phyloP scores from a whole-genome alignment of 2,797 vertebrate genomes.

The Ctenosaura bakeri region DNA sequence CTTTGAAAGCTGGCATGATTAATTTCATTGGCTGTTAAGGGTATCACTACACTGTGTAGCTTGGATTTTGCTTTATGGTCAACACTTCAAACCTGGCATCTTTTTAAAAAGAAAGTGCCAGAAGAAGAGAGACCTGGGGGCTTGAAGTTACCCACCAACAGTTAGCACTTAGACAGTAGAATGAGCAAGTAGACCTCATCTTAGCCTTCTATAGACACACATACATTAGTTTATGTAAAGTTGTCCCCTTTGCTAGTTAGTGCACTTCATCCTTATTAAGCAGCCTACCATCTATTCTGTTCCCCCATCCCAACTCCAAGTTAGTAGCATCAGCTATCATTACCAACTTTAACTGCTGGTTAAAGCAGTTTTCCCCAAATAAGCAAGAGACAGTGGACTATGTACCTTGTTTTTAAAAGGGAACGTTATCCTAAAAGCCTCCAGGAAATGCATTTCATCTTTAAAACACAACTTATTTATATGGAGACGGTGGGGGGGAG shows the following conservation, averaged over 20 bases:
- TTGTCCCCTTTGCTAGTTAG: neutral
- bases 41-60: too few species aligned
- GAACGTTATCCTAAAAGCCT: neutral
- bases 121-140: neutral
- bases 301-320: neutral
- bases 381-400: neutral
- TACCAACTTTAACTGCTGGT: neutral
- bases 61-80: too few species aligned
- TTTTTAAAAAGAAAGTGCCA: neutral
- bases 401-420: neutral
- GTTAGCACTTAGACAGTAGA: neutral
- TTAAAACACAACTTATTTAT: neutral
- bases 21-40: too few species aligned
- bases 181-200: neutral
- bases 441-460: neutral
- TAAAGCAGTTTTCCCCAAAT: neutral
- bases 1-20: too few species aligned
- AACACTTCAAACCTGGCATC: too few species aligned
- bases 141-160: neutral
- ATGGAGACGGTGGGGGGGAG: too few species aligned
- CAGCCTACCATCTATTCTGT: neutral
- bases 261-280: neutral
- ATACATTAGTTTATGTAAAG: neutral
- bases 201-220: neutral
- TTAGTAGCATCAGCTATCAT: neutral